Percentiles rank a stretch among this genome's conserved stretches.
These are phyloP conservation scores for Lasioglossum lativentre DNA, from an alignment of 2,888 invertebrate species.

Conservation along the genomic window DNA sequence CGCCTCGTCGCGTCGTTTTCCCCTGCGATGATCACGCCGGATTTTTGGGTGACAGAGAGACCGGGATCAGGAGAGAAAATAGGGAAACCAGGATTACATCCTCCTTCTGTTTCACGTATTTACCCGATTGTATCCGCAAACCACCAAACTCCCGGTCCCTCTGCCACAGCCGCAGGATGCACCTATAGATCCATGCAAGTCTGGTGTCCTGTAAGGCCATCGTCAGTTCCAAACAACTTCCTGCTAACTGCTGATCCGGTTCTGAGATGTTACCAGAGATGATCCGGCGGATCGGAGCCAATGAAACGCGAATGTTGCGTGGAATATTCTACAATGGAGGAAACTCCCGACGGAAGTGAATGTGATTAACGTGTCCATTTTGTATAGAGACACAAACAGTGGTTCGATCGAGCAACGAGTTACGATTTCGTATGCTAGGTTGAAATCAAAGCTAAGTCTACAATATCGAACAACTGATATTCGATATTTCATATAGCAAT, in stretches of 20 bases:
- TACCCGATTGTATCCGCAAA: conserved; percentile 35
- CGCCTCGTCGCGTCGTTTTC: neutral
- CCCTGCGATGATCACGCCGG: conserved; percentile 12
- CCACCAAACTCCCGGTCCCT: conserved; percentile 30
- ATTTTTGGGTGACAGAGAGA: neutral
- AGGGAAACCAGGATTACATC: conserved; percentile 37
- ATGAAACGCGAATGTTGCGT: neutral
- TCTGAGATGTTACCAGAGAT: conserved; percentile 2
- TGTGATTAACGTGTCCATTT: neutral
- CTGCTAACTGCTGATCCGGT: conserved; percentile 41
- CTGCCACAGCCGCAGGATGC: neutral
- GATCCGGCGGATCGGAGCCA: neutral
- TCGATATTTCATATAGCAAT: too few species aligned
- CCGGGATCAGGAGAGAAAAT: conserved; percentile 16
- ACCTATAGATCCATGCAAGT: conserved; percentile 18
- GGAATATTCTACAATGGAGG: neutral
- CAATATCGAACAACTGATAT: neutral
- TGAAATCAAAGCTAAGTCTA: neutral
- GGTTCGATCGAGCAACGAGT: neutral
- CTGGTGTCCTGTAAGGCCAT: conserved; percentile 11
- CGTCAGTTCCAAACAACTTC: conserved; percentile 37
- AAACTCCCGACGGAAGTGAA: neutral
- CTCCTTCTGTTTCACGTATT: conserved; percentile 42
- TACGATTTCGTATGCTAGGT: neutral
- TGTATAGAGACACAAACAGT: neutral